Conservation (phyloP, 2,888 invertebrate genomes). For the Bombylius discolor region DNA sequence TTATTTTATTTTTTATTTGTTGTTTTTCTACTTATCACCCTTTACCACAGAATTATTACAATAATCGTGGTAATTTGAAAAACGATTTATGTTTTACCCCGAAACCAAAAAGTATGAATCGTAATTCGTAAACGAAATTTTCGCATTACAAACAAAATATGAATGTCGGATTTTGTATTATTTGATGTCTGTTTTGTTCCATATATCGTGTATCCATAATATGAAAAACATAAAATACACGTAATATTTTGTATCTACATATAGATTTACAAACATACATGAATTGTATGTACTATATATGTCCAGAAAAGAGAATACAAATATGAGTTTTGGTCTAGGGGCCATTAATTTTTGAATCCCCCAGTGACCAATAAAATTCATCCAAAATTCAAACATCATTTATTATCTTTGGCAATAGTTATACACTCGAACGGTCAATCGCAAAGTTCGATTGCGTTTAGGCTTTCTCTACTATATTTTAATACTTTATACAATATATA, state of each 20-base stretch:
- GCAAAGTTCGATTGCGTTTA: not conserved
- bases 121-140: not conserved
- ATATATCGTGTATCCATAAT: no score
- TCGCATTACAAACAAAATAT: not conserved
- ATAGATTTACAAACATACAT: no score
- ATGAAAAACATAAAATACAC: no score
- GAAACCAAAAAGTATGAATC: not conserved
- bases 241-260: no score
- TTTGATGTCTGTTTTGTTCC: no score
- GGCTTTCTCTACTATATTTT: not conserved
- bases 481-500: not conserved
- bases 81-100: not conserved
- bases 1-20: not conserved
- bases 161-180: not conserved
- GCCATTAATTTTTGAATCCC: constrained; percentile 9
- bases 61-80: not conserved
- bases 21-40: not conserved
- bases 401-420: constrained; percentile 11
- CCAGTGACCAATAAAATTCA: constrained; percentile 13
- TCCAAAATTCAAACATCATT: constrained; percentile 14
- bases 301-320: no score
- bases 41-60: not conserved
- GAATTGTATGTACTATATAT: no score
- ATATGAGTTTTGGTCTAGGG: not conserved
- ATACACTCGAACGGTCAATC: constrained; percentile 2